phyloP scores from a whole-genome alignment of 2,797 vertebrate genomes.

The Mormyrus hasselquistii region DNA sequence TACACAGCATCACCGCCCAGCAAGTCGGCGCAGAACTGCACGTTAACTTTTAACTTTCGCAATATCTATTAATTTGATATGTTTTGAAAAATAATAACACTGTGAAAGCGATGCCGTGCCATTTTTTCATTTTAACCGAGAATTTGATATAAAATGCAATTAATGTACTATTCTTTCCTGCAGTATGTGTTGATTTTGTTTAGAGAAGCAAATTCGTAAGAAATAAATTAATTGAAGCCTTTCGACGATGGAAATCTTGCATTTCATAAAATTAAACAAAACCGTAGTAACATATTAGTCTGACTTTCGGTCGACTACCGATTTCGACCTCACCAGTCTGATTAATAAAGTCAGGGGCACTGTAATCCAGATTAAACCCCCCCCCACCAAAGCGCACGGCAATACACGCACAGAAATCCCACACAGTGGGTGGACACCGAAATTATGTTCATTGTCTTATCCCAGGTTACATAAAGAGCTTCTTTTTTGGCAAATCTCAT shows the following conservation, averaged over 20 bases:
- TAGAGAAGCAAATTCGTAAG: background rate
- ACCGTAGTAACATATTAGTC: background rate
- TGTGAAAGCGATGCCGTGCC: background rate
- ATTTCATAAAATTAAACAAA: background rate
- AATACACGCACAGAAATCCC: background rate
- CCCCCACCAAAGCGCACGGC: background rate
- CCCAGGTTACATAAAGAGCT: background rate
- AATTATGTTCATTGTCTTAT: background rate
- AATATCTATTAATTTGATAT: background rate
- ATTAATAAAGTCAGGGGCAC: background rate
- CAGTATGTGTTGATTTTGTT: background rate
- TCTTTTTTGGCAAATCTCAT: background rate
- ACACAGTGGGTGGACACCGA: background rate
- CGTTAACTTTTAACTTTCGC: background rate
- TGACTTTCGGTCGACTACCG: background rate
- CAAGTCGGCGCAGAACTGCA: background rate
- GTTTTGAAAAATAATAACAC: background rate
- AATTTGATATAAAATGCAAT: background rate
- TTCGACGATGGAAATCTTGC: background rate
- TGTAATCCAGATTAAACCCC: background rate
- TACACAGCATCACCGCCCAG: background rate
- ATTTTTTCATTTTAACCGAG: background rate
- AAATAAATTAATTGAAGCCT: background rate
- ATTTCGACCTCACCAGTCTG: background rate
- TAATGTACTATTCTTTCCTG: background rate